Evolutionary conservation across 1,140 invertebrate genomes (phyloP).

Genomic region (Tyrophagus putrescentiae): DNA sequence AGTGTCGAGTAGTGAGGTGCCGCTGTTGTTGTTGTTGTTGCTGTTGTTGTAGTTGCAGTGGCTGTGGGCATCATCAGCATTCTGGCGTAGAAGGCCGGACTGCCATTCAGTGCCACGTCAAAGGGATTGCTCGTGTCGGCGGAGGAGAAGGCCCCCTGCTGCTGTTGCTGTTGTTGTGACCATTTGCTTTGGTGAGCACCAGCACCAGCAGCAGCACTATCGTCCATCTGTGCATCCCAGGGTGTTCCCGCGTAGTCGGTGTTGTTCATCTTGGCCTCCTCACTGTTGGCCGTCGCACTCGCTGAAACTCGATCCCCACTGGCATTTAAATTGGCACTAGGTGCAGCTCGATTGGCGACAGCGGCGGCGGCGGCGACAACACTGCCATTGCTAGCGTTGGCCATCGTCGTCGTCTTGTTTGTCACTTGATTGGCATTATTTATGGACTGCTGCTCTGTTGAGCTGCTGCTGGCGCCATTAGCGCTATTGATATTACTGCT

Average conservation of each 20-base stretch:
- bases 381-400: not conserved
- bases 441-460: not conserved
- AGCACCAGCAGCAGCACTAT: no score
- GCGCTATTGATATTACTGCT: no score
- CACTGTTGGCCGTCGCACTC: no score
- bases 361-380: not conserved
- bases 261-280: no score
- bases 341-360: not conserved
- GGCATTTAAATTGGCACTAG: not conserved
- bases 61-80: not conserved
- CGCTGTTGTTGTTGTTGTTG: slow-evolving; percentile 7
- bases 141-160: no score
- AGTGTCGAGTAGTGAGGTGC: not conserved
- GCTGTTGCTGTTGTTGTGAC: no score
- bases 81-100: not conserved
- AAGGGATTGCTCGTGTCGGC: no score
- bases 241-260: no score
- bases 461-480: no score
- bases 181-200: not conserved
- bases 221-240: no score
- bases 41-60: not conserved
- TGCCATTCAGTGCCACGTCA: no score
- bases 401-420: not conserved
- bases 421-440: not conserved
- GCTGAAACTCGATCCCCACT: no score